Evolutionary conservation across 2,113 vertebrate species (phyloP).

Genomic region (Triplophysa dalaica): DNA sequence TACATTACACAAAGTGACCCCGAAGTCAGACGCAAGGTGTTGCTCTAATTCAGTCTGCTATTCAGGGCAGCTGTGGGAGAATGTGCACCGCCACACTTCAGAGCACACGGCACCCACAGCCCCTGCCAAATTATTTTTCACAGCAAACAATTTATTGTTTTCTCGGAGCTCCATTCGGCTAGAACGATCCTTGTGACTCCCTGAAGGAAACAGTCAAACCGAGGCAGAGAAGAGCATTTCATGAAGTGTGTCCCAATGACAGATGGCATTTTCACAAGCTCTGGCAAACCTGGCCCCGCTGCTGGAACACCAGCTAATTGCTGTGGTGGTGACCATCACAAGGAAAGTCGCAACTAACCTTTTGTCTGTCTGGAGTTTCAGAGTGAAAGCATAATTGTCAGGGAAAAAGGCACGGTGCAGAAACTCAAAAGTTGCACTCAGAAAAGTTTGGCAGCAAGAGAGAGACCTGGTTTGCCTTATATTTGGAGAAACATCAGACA

Average conservation of each 20-base stretch:
- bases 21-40: not conserved
- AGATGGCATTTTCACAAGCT: slow-evolving; percentile 72
- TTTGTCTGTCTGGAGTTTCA: slow-evolving; percentile 28
- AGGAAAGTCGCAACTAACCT: slow-evolving; percentile 50
- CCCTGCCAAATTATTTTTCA: slow-evolving; percentile 60
- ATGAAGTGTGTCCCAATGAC: slow-evolving; percentile 72
- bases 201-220: slow-evolving; percentile 67
- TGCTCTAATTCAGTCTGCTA: slow-evolving; percentile 37
- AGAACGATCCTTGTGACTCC: slow-evolving; percentile 65
- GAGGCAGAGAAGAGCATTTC: slow-evolving; percentile 69
- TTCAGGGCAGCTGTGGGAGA: slow-evolving; percentile 19
- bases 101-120: slow-evolving; percentile 51
- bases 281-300: slow-evolving; percentile 62
- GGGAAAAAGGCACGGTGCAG: slow-evolving; percentile 34
- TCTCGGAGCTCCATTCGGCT: slow-evolving; percentile 64
- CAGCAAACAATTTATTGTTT: slow-evolving; percentile 67
- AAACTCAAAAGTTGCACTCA: slow-evolving; percentile 11
- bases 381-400: slow-evolving; percentile 35
- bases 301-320: slow-evolving; percentile 61
- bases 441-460: slow-evolving; percentile 9
- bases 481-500: not conserved
- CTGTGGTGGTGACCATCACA: slow-evolving; percentile 52
- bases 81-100: slow-evolving; percentile 37
- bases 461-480: slow-evolving; percentile 1
- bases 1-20: slow-evolving; percentile 9